Base-by-base conservation (phyloP, 2,888 invertebrate species). In the Ischnus inquisitorius region DNA sequence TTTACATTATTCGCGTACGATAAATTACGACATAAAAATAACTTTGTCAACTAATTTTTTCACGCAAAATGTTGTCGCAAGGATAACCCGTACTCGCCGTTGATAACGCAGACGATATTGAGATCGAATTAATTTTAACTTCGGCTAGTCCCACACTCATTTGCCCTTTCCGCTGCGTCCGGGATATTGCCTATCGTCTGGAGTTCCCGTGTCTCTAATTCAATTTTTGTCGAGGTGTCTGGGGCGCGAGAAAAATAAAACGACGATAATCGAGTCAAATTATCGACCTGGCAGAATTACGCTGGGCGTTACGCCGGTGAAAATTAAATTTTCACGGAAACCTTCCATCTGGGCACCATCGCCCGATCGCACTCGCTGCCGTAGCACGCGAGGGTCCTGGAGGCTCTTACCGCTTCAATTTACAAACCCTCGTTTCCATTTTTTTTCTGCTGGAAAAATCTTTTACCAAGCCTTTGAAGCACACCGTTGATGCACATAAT, bases 141-240 rank as follows among this genome's bases (percentile, higher is more conserved):
- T 28, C 25, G 48, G 41, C 67, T 67, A 39, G 34, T 48, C 60
- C 6, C n/a, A n/a, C 65, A n/a, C 25, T 28, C 28, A 19, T 25
- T 51, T 62, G 16, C 6, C 57, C 25, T 16, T 54, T 41, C 14
- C 41, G 14, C 19, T 39, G 34, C 64, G 46, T 57, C 67, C n/a
- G 25, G 51, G 51, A 81, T 69, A 69, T 76, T 64, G 74, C 48
- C 62, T 69, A 76, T 76, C 64, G 72, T 74, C 62, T 76, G 54
- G 22, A 34, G 60, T 54, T 80, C 34, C 5, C 14, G 22, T 54
- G 22, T 54, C 51, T 51, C 19, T 68, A 80, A 80, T 62, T 80
- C 41, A 62, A 19, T 80, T 80, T 68, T 54, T 25, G 60, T 19
- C 10, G 60, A 48, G 48, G 57, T 43, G 74, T 68, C 67, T n/a